These are phyloP conservation scores for Crocuta crocuta DNA, from an alignment of 2,113 vertebrate species.

Conservation along the genomic window DNA sequence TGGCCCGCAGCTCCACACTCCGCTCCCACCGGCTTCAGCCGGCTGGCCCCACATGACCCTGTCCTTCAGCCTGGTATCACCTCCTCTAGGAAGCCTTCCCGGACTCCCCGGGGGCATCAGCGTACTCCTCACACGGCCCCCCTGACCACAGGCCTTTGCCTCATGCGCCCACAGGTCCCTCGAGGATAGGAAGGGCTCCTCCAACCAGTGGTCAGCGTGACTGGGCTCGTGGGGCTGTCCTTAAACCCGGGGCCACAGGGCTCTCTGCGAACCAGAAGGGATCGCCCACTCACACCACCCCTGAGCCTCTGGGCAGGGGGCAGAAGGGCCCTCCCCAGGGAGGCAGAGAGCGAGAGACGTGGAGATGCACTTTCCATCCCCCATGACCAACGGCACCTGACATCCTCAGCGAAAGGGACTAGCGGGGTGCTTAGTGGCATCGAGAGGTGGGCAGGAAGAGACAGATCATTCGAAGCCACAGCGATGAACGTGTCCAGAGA, in stretches of 20 bases:
- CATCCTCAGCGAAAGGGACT: not conserved
- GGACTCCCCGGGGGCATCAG: not conserved
- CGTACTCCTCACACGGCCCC: accelerated
- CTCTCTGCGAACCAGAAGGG: not conserved
- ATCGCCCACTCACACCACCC: accelerated
- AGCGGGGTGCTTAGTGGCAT: accelerated
- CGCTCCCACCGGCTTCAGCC: not conserved
- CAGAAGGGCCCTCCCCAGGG: not conserved
- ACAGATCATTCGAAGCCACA: not conserved
- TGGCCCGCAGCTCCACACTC: not conserved
- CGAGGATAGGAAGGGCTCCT: not conserved
- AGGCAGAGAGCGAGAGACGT: not conserved
- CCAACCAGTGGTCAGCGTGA: accelerated
- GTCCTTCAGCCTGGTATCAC: not conserved
- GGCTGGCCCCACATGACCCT: not conserved
- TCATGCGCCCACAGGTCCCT: not conserved
- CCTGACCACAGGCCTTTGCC: not conserved
- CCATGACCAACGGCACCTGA: not conserved
- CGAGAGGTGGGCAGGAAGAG: not conserved
- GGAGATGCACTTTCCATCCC: accelerated
- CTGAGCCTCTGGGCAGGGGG: not conserved
- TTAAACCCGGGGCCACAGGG: not conserved
- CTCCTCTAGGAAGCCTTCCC: not conserved
- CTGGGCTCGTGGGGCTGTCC: not conserved
- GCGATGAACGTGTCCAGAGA: not conserved